Evolutionary conservation across 2,113 vertebrate species (phyloP), one percentile per base, ranked within the genome.

Genomic region (Centropus unirufus): DNA sequence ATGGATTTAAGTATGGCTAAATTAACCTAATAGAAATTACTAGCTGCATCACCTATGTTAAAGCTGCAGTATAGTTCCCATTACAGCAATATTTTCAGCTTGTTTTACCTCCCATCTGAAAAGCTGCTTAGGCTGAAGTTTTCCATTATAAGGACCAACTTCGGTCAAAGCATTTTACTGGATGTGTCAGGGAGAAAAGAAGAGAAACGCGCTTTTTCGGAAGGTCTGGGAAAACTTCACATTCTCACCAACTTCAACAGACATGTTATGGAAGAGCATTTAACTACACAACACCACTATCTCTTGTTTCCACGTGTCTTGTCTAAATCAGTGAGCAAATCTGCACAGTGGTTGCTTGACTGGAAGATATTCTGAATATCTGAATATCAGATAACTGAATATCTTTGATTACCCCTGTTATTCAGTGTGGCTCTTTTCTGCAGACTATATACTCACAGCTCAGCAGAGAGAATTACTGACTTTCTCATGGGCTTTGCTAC

Each of bases 401-500:
- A 36, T 36, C 36, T 36, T 36, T 36, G 36, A 36, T 36, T 36
- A 36, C 36, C 36, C 68, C 77, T 44, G 9, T 78, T 70, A 29
- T 80, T 83, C 78, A 61, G 0, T 14, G 42, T 78, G 74, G 36
- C 27, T 40, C 74, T 69, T 80, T 75, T 64, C 83, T 20, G 61
- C 54, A 79, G 39, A 68, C 9, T 66, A 55, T 67, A 83, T 78
- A 4, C 72, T 40, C 68, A 46, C 19, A 63, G 79, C 75, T 87
- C 83, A 82, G 87, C 77, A 87, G 73, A 46, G 47, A 95, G 83
- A 93, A 84, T 84, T 87, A 75, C 44, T 46, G 76, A 61, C 57
- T 84, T 94, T 34, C 27, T 96, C 69, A 4, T 79, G 90, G 76
- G 68, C 47, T 96, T 83, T 93, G 73, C 82, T 82, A 64, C 51